A percentile compares a stretch with the other conserved stretches of the same genome.
Evolutionary conservation across 2,113 vertebrate genomes (phyloP).

Genomic region (Gallinago undulata): DNA sequence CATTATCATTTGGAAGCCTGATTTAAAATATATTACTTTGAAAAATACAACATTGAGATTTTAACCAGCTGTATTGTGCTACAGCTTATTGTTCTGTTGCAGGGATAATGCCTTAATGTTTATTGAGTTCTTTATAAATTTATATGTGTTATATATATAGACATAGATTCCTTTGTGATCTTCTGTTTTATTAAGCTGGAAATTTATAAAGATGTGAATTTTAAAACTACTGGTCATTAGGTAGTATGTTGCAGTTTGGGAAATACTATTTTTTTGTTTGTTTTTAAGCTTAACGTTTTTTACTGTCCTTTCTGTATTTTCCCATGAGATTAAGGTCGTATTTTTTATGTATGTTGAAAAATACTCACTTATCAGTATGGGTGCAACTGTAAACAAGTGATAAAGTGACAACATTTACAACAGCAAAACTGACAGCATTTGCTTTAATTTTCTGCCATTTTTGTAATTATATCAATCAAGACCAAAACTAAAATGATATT

Average conservation of each 20-base stretch:
- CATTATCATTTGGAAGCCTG: conserved; percentile 43
- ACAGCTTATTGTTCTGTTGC: conserved; percentile 57
- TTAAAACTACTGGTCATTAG: conserved; percentile 42
- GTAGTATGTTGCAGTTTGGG: conserved; percentile 38
- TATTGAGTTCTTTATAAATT: conserved; percentile 34
- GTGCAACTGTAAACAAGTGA: conserved; percentile 83
- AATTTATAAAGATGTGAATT: conserved; percentile 45
- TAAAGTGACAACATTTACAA: conserved; percentile 80
- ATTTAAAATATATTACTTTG: conserved; percentile 70
- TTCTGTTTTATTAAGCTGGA: conserved; percentile 59
- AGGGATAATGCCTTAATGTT: conserved; percentile 46
- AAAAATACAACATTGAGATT: conserved; percentile 60
- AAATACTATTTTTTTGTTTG: conserved; percentile 14
- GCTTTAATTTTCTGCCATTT: conserved; percentile 86
- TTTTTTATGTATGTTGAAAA: conserved; percentile 80
- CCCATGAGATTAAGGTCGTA: conserved; percentile 72
- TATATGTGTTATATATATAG: not conserved
- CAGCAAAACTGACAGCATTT: conserved; percentile 81
- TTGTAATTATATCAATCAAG: conserved; percentile 87
- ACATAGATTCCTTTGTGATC: conserved; percentile 37
- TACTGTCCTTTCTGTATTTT: conserved; percentile 68
- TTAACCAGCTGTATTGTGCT: conserved; percentile 51
- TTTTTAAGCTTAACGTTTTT: conserved; percentile 25
- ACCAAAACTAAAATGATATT: conserved; percentile 85
- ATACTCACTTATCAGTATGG: conserved; percentile 81